A percentile compares a stretch with the other conserved stretches of the same genome.
phyloP scores from a whole-genome alignment of 2,888 invertebrate species.

The Dusona sp. region DNA sequence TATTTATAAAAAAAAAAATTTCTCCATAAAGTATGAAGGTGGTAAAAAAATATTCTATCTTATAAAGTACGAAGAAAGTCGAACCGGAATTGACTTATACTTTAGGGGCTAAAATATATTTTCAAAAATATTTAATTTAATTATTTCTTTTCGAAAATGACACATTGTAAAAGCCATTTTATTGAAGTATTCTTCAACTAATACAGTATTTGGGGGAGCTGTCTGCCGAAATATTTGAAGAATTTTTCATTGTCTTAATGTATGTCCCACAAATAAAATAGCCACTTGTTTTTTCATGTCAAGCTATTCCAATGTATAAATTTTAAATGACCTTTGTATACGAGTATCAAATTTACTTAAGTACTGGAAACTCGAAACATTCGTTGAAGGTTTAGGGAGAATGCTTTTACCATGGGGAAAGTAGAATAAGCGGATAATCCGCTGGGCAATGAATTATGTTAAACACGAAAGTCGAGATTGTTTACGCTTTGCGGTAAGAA shows the following conservation, averaged over 20 bases:
- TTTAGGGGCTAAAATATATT: not conserved
- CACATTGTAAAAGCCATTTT: not conserved
- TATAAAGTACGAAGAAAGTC: not conserved
- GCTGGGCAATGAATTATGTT: conserved; percentile 51
- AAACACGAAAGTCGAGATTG: conserved; percentile 57
- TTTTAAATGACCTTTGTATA: conserved; percentile 9
- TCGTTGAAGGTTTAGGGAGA: conserved; percentile 18
- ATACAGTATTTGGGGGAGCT: too few relatives aligned
- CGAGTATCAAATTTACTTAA: conserved; percentile 26
- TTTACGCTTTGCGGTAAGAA: conserved; percentile 42
- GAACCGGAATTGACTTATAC: not conserved
- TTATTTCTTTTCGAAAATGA: not conserved
- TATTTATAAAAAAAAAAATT: not conserved
- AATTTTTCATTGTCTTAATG: not conserved
- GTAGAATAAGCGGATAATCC: conserved; percentile 49
- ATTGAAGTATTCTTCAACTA: not conserved
- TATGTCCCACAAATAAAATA: not conserved
- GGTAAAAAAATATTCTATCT: not conserved
- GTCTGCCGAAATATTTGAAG: not conserved
- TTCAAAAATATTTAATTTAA: not conserved
- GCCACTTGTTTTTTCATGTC: not conserved
- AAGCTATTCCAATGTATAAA: not conserved
- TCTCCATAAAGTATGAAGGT: not conserved
- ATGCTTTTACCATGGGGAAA: conserved; percentile 19
- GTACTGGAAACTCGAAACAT: conserved; percentile 6